These are phyloP conservation scores for Plemyria rubiginata DNA, from an alignment of 2,888 invertebrate species.

Conservation along the genomic window DNA sequence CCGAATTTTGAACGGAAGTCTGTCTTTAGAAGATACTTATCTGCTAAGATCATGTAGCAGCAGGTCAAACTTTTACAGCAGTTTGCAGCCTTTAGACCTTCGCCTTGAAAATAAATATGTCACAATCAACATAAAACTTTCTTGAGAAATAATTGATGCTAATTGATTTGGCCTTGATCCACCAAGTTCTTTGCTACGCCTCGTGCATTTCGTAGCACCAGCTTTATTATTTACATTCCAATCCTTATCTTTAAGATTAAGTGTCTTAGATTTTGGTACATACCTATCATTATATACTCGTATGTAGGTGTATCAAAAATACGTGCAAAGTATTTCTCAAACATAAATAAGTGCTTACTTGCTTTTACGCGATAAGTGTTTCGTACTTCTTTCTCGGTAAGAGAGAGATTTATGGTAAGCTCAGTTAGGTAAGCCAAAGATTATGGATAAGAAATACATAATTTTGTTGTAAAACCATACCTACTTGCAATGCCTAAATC, in stretches of 20 bases:
- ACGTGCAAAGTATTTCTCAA: neutral
- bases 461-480: conserved; percentile 33
- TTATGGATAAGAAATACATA: conserved; percentile 37
- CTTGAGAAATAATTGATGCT: neutral
- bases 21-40: neutral
- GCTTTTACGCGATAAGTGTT: conserved; percentile 8
- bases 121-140: too few relatives aligned
- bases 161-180: neutral
- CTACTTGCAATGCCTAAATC: neutral
- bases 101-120: too few relatives aligned
- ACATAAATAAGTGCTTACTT: conserved; percentile 6
- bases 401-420: conserved; percentile 9
- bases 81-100: neutral
- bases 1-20: neutral
- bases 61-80: neutral
- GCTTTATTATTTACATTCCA: neutral
- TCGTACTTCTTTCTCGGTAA: conserved; percentile 12
- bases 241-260: too few relatives aligned
- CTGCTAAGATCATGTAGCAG: neutral
- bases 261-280: neutral
- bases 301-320: too few relatives aligned
- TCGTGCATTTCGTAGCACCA: conserved; percentile 6
- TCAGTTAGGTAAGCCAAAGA: conserved; percentile 20
- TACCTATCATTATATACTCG: too few relatives aligned
- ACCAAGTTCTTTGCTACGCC: conserved; percentile 3